Conservation (phyloP, 1,140 invertebrate species). For the Philotrypesis tridentata region DNA sequence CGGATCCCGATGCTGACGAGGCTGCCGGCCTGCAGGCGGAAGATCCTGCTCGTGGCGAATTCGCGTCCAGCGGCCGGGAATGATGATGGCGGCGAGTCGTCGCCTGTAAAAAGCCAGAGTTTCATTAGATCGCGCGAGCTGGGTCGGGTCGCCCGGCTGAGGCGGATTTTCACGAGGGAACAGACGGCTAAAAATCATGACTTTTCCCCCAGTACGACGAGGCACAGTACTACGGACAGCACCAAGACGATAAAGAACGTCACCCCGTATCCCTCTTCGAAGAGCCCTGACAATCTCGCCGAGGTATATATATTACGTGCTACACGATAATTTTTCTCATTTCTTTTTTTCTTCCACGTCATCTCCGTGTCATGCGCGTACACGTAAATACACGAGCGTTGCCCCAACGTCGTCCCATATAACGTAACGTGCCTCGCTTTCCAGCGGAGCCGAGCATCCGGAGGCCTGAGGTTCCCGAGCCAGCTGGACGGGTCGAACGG, state of each 20-base stretch:
- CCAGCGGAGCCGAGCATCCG: not conserved
- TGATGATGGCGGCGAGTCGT: conserved; percentile 39
- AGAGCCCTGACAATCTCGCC: conserved; percentile 52
- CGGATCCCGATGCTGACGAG: not conserved
- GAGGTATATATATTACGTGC: conserved; percentile 56
- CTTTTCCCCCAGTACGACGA: conserved; percentile 55
- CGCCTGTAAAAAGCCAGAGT: conserved; percentile 41
- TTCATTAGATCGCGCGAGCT: conserved; percentile 3
- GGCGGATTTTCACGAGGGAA: not conserved
- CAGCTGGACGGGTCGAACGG: not conserved
- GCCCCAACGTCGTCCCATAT: too few relatives aligned
- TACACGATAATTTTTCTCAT: too few relatives aligned
- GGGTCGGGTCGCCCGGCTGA: not conserved
- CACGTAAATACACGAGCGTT: too few relatives aligned
- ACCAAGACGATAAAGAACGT: not conserved
- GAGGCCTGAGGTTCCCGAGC: not conserved
- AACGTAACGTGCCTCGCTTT: not conserved
- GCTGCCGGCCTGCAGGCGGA: not conserved
- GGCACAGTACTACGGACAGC: not conserved
- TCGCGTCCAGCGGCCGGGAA: conserved; percentile 7
- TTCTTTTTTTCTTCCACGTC: too few relatives aligned
- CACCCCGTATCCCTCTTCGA: conserved; percentile 53
- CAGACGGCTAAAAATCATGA: conserved; percentile 48
- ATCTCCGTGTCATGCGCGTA: not conserved
- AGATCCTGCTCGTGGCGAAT: not conserved